Percentiles rank a stretch among this genome's conserved stretches.
These are phyloP conservation scores for Eupithecia dodoneata DNA, from an alignment of 2,888 invertebrate genomes.

Conservation along the genomic window DNA sequence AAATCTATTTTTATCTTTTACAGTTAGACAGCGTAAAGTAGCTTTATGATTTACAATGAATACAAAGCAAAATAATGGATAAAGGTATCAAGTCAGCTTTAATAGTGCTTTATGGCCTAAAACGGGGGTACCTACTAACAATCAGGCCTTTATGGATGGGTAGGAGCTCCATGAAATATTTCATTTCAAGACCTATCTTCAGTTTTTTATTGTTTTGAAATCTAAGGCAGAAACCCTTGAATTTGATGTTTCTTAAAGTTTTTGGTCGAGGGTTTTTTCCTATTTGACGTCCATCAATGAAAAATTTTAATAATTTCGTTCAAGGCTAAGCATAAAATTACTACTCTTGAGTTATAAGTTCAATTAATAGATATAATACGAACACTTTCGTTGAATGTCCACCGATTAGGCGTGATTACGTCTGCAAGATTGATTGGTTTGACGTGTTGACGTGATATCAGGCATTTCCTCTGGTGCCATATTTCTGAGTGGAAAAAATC, in stretches of 20 bases:
- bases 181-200: no score
- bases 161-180: no score
- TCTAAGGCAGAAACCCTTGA: no score
- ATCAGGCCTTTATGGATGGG: not conserved
- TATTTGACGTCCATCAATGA: no score
- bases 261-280: no score
- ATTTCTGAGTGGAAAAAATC: conserved; percentile 23
- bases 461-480: conserved; percentile 38
- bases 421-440: conserved; percentile 27
- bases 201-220: no score
- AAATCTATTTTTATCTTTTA: no score
- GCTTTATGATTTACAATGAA: not conserved
- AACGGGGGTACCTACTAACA: not conserved
- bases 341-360: not conserved
- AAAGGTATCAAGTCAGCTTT: not conserved
- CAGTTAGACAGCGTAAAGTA: not conserved
- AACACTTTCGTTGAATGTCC: conserved; percentile 32
- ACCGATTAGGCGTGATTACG: conserved; percentile 45
- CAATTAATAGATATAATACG: conserved; percentile 45
- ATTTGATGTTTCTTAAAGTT: no score
- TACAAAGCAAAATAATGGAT: no score
- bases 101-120: not conserved
- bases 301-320: no score
- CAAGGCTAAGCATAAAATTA: not conserved
- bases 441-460: conserved; percentile 24